Percentiles rank a stretch among this genome's conserved stretches.
Evolutionary conservation across 2,113 vertebrate genomes (phyloP).

Genomic region (Regulus satrapa): DNA sequence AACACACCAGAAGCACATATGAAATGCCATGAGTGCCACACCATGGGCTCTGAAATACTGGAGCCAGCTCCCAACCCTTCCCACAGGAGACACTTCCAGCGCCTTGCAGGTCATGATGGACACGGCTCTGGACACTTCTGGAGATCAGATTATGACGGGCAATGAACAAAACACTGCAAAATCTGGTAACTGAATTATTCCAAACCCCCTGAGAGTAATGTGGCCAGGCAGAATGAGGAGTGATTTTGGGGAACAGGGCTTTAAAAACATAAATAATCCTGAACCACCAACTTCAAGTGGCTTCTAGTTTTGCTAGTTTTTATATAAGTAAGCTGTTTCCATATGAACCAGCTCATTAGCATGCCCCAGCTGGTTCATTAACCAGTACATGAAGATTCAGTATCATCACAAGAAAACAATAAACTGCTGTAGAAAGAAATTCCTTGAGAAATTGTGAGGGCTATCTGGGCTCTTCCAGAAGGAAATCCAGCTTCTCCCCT

Average conservation of each 20-base stretch:
- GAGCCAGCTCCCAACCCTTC: neutral
- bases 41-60: neutral
- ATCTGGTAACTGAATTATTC: neutral
- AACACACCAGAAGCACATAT: neutral
- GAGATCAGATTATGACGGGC: neutral
- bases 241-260: neutral
- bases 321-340: neutral
- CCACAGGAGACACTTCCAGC: neutral
- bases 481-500: neutral
- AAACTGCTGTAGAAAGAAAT: neutral
- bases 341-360: neutral
- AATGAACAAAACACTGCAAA: neutral
- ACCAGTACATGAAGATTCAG: neutral
- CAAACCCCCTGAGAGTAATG: neutral
- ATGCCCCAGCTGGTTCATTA: slow-evolving; percentile 8
- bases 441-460: neutral
- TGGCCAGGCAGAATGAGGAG: neutral
- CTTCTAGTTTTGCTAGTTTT: neutral
- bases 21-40: neutral
- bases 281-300: neutral
- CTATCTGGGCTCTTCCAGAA: neutral
- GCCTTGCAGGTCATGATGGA: neutral
- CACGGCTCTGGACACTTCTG: neutral
- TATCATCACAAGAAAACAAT: neutral
- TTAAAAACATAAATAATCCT: neutral